phyloP scores from a whole-genome alignment of 2,113 vertebrate species.

The Lathamus discolor region DNA sequence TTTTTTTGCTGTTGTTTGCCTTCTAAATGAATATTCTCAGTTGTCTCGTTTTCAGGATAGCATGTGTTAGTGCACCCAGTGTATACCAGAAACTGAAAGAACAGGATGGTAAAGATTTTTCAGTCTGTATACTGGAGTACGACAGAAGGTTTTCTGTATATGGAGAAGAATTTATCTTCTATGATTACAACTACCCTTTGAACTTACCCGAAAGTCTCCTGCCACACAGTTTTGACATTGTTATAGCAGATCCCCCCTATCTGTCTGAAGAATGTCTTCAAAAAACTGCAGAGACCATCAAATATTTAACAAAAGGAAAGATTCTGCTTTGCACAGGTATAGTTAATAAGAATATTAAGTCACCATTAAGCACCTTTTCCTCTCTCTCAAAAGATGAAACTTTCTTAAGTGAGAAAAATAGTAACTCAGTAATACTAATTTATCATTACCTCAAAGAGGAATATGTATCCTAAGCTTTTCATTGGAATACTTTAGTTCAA shows the following conservation, averaged over 20 bases:
- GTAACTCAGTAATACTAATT: neutral
- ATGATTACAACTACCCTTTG: slow-evolving; percentile 91
- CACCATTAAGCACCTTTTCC: neutral
- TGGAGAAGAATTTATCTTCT: slow-evolving; percentile 91
- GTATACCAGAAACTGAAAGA: slow-evolving; percentile 93
- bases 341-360: neutral
- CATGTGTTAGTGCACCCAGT: slow-evolving; percentile 90
- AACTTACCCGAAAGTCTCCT: slow-evolving; percentile 69
- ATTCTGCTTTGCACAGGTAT: slow-evolving; percentile 94
- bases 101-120: slow-evolving; percentile 57
- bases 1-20: neutral
- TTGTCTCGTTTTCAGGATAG: slow-evolving; percentile 79
- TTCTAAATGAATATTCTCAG: neutral
- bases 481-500: neutral
- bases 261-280: slow-evolving; percentile 91
- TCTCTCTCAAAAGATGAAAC: neutral
- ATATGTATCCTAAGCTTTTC: neutral
- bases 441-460: neutral
- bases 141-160: slow-evolving; percentile 89
- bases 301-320: slow-evolving; percentile 86
- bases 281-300: slow-evolving; percentile 86
- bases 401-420: neutral
- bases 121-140: slow-evolving; percentile 83
- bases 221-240: slow-evolving; percentile 86
- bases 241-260: slow-evolving; percentile 94